Percentiles rank a stretch among this genome's conserved stretches.
These are phyloP conservation scores for Charina bottae DNA, from an alignment of 2,113 vertebrate genomes.

Conservation along the genomic window DNA sequence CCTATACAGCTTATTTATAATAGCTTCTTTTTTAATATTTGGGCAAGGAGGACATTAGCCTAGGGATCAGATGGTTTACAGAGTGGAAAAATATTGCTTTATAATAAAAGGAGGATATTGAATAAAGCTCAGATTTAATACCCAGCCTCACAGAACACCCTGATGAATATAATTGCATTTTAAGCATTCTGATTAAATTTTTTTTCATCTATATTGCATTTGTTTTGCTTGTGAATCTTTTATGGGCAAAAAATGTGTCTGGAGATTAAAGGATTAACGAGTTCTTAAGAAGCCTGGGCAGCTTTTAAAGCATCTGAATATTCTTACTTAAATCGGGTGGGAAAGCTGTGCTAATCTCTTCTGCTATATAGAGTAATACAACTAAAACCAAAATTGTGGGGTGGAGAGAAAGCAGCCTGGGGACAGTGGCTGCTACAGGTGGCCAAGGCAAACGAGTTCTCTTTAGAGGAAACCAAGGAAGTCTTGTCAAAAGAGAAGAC, in stretches of 20 bases:
- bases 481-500: conserved; percentile 44
- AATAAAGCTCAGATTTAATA: conserved; percentile 84
- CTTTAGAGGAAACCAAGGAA: conserved; percentile 3
- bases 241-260: conserved; percentile 74
- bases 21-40: conserved; percentile 59
- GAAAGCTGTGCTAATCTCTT: conserved; percentile 69
- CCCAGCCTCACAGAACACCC: conserved; percentile 78
- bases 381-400: conserved; percentile 54
- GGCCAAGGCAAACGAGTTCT: conserved; percentile 52
- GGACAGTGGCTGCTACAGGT: conserved; percentile 57
- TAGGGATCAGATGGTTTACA: conserved; percentile 81
- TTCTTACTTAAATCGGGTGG: conserved; percentile 71
- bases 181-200: conserved; percentile 86
- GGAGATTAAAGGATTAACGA: conserved; percentile 85
- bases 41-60: conserved; percentile 73
- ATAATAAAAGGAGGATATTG: conserved; percentile 82
- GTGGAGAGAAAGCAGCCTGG: conserved; percentile 25
- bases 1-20: conserved; percentile 62
- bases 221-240: conserved; percentile 83
- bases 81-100: conserved; percentile 81
- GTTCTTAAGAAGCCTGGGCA: conserved; percentile 78
- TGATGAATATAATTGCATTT: conserved; percentile 86
- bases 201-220: conserved; percentile 83
- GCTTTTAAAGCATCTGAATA: conserved; percentile 80
- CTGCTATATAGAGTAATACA: conserved; percentile 54